Conservation (phyloP, 2,888 invertebrate species). For the Elegia similella region DNA sequence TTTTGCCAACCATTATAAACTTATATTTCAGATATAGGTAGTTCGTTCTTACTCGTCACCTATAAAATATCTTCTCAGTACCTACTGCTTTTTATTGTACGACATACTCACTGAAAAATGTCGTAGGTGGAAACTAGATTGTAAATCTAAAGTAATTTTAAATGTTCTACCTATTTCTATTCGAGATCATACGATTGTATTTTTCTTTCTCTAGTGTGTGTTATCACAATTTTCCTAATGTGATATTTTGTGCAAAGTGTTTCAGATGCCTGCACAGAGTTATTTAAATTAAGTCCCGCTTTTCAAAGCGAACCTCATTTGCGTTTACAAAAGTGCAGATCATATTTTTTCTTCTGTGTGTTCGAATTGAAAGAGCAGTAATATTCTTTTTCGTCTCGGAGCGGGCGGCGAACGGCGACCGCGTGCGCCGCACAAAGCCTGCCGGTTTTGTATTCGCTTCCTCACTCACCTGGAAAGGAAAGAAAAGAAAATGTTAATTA, state of each 20-base stretch:
- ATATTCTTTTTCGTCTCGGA: slow-evolving; percentile 72
- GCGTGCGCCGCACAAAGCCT: slow-evolving; percentile 63
- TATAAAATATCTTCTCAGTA: too few relatives aligned
- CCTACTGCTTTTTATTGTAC: too few relatives aligned
- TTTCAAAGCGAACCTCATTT: slow-evolving; percentile 76
- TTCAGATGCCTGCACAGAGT: slow-evolving; percentile 45
- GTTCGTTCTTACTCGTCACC: too few relatives aligned
- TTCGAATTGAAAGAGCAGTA: slow-evolving; percentile 75
- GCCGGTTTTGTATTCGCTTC: slow-evolving; percentile 67
- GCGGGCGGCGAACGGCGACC: slow-evolving; percentile 40
- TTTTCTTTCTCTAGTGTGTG: neutral
- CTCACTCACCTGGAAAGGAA: slow-evolving; percentile 80
- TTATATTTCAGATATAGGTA: too few relatives aligned
- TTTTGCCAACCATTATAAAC: too few relatives aligned
- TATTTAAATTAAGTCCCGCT: slow-evolving; percentile 68
- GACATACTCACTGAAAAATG: too few relatives aligned
- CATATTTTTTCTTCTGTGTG: slow-evolving; percentile 71
- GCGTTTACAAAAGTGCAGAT: slow-evolving; percentile 76
- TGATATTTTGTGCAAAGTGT: slow-evolving; percentile 29
- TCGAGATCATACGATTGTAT: neutral
- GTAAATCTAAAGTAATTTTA: too few relatives aligned
- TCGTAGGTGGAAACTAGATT: too few relatives aligned
- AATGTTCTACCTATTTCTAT: neutral
- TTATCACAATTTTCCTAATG: neutral
- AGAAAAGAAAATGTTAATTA: slow-evolving; percentile 81